phyloP scores from a whole-genome alignment of 2,888 invertebrate genomes.

The Rosalia funebris region DNA sequence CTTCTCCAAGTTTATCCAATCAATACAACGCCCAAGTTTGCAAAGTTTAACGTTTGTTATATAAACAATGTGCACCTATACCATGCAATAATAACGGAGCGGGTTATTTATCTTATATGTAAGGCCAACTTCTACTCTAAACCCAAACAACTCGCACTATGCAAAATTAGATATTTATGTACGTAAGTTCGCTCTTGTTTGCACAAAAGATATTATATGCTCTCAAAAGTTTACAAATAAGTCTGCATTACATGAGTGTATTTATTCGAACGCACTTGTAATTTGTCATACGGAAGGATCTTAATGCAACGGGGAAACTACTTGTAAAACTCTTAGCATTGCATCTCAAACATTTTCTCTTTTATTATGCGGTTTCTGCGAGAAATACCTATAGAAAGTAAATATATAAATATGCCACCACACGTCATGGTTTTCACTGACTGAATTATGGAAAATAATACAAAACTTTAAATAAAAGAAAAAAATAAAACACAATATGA shows the following conservation, averaged over 20 bases:
- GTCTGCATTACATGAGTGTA: slow-evolving; percentile 6
- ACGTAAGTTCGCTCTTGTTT: slow-evolving; percentile 43
- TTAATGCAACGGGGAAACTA: too few species aligned
- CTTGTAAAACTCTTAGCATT: too few species aligned
- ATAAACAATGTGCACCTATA: slow-evolving; percentile 62
- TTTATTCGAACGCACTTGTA: slow-evolving; percentile 14
- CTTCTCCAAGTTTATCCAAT: slow-evolving; percentile 61
- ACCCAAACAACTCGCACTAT: slow-evolving; percentile 48
- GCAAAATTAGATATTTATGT: slow-evolving; percentile 50
- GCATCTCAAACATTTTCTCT: too few species aligned
- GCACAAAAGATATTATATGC: slow-evolving; percentile 35
- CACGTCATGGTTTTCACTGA: too few species aligned
- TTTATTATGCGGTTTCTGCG: too few species aligned
- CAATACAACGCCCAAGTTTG: slow-evolving; percentile 60
- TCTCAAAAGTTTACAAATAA: slow-evolving; percentile 25
- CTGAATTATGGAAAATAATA: too few species aligned
- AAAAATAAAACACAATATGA: too few species aligned
- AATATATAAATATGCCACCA: too few species aligned
- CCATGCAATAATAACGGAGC: slow-evolving; percentile 58
- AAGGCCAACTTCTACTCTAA: slow-evolving; percentile 48
- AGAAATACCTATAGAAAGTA: too few species aligned
- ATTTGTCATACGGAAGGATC: slow-evolving; percentile 8
- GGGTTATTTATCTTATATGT: slow-evolving; percentile 57
- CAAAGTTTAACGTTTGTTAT: slow-evolving; percentile 63
- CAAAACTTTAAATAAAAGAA: too few species aligned